Conservation (phyloP, 2,797 vertebrate genomes). For the Vireo griseus region DNA sequence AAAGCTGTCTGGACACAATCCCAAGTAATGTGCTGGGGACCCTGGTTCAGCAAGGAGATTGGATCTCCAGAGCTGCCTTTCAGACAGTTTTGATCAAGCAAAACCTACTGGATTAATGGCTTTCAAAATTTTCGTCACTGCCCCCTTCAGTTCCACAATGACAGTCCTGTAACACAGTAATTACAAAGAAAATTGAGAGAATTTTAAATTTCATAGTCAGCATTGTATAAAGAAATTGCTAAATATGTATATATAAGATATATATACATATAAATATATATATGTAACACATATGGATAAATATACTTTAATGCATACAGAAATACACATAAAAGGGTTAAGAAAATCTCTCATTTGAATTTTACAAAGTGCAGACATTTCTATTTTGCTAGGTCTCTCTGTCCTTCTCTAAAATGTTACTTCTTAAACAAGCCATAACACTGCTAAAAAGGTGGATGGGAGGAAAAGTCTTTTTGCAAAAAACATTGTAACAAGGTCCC, state of each 20-base stretch:
- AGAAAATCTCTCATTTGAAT: neutral
- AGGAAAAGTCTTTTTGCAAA: neutral
- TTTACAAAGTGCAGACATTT: neutral
- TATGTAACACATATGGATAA: neutral
- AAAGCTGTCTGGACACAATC: neutral
- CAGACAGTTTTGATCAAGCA: neutral
- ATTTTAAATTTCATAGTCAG: neutral
- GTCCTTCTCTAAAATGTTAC: neutral
- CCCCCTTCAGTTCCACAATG: neutral
- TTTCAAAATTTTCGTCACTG: neutral
- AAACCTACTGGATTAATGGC: neutral
- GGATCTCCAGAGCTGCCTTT: neutral
- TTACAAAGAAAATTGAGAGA: neutral
- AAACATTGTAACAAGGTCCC: neutral
- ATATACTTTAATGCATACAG: rapidly evolving
- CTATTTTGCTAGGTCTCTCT: neutral
- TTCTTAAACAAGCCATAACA: neutral
- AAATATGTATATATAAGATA: neutral
- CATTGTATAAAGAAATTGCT: neutral
- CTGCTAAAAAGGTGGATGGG: neutral
- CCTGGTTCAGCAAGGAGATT: neutral
- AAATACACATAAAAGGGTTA: neutral
- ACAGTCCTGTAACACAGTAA: neutral
- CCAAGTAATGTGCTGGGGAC: rapidly evolving
- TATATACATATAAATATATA: neutral